Percentiles rank a stretch among this genome's conserved stretches.
Conservation (phyloP, 2,797 vertebrate genomes). For the Alouatta caraya region DNA sequence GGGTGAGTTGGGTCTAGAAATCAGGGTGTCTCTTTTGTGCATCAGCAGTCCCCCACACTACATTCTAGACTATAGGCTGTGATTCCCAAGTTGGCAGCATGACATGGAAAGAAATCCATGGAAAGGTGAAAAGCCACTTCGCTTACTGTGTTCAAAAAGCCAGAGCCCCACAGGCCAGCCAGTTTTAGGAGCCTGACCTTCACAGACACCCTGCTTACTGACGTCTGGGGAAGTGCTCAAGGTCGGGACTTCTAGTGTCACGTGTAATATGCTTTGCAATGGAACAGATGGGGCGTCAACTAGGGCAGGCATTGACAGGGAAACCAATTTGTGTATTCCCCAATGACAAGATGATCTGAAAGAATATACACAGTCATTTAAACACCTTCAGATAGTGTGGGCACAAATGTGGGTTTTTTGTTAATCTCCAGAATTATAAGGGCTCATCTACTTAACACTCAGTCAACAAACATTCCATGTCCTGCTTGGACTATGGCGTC, state of each 20-base stretch:
- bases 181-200: background rate
- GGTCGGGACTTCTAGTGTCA: background rate
- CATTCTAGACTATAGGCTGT: background rate
- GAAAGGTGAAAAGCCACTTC: background rate
- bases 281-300: background rate
- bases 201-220: background rate
- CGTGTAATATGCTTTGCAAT: too few relatives aligned
- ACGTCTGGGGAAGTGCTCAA: too few relatives aligned
- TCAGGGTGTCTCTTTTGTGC: background rate
- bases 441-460: background rate
- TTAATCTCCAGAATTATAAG: background rate
- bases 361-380: background rate
- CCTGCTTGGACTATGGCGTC: background rate
- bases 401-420: background rate
- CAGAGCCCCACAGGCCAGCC: background rate
- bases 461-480: background rate
- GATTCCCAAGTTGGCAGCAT: background rate
- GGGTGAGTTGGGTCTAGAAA: background rate
- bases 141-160: background rate
- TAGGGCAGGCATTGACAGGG: background rate
- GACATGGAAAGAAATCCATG: background rate
- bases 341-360: background rate
- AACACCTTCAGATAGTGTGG: background rate
- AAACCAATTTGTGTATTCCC: too few relatives aligned
- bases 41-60: too few relatives aligned